Evolutionary conservation across 2,888 invertebrate species (phyloP), one percentile per base, ranked within the genome.

Genomic region (Ophioninae sp.): DNA sequence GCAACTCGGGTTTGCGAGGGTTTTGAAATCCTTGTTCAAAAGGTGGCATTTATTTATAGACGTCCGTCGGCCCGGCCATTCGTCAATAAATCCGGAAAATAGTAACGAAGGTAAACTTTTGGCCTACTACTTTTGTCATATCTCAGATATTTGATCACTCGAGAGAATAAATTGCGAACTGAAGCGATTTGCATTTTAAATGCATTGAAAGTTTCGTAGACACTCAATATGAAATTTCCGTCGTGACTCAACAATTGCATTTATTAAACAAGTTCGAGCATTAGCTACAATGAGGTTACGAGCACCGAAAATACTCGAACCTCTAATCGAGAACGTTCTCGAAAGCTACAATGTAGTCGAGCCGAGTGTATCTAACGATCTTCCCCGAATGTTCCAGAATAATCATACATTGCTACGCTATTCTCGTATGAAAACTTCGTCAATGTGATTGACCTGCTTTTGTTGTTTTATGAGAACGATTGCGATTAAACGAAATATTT

Each of bases 281-380:
- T 44, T 23, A 68, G 13, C 23, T 51, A 23, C 51, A 65, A 68
- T 44, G 68, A 68, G 68, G 22, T 51, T 68, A 23, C 44, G 44
- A 22, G 23, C 20, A 68, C 17, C 51, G 44, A 79, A 79, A 79
- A 79, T 79, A 68, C 51, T 51, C 68, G 44, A 61, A 68, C 30
- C 63, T 51, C 39, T 22, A 39, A 56, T 10, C 64, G 64, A 51
- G 58, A 72, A 79, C 20, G 41, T 79, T 72, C 65, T 65, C 39
- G 65, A 7, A 23, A 72, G 68, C 51, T 7, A 37, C 37, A 44
- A 72, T 20, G n/a, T 9, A 13, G 58, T 13, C 41, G 8, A 17
- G 63, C 20, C 30, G 30, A 20, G n/a, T 17, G n/a, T 30, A 65
- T 20, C 77, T 79, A 59, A 72, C 79, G 41, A n/a, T 13, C 1